Conservation (phyloP, 1,140 invertebrate genomes). For the Drosophila athabasca region DNA sequence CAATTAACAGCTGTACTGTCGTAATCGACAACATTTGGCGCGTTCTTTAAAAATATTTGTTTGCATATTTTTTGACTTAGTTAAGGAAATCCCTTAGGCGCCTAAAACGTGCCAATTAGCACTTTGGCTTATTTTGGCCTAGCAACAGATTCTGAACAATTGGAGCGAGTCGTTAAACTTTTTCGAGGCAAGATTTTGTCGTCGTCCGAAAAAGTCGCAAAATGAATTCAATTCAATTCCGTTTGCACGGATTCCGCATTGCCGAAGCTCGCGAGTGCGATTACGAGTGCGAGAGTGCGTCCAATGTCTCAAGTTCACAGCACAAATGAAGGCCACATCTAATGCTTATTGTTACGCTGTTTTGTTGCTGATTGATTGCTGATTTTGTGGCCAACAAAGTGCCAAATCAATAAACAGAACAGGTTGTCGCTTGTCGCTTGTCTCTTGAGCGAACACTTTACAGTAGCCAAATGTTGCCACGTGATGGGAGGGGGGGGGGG, state of each 20-base stretch:
- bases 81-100: slow-evolving; percentile 34
- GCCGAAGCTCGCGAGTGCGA: slow-evolving; percentile 41
- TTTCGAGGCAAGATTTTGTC: slow-evolving; percentile 50
- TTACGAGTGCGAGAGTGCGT: slow-evolving; percentile 63
- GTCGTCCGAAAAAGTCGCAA: slow-evolving; percentile 15
- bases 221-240: slow-evolving; percentile 30
- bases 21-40: too few species aligned
- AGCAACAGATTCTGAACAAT: slow-evolving; percentile 28
- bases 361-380: slow-evolving; percentile 80
- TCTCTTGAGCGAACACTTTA: slow-evolving; percentile 27
- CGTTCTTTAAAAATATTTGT: too few species aligned
- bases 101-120: slow-evolving; percentile 33
- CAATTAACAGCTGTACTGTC: too few species aligned
- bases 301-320: slow-evolving; percentile 71
- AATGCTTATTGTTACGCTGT: slow-evolving; percentile 63
- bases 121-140: slow-evolving; percentile 26
- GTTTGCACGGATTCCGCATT: slow-evolving; percentile 56
- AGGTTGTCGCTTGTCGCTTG: slow-evolving; percentile 6
- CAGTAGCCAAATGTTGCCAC: slow-evolving; percentile 57
- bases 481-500: too few species aligned
- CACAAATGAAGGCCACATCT: slow-evolving; percentile 68
- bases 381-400: slow-evolving; percentile 58
- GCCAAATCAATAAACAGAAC: slow-evolving; percentile 57
- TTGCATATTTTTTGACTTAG: slow-evolving; percentile 3
- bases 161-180: slow-evolving; percentile 57